A percentile compares a stretch with the other conserved stretches of the same genome.
phyloP scores from a whole-genome alignment of 1,140 invertebrate species.

The Hermetia illucens region DNA sequence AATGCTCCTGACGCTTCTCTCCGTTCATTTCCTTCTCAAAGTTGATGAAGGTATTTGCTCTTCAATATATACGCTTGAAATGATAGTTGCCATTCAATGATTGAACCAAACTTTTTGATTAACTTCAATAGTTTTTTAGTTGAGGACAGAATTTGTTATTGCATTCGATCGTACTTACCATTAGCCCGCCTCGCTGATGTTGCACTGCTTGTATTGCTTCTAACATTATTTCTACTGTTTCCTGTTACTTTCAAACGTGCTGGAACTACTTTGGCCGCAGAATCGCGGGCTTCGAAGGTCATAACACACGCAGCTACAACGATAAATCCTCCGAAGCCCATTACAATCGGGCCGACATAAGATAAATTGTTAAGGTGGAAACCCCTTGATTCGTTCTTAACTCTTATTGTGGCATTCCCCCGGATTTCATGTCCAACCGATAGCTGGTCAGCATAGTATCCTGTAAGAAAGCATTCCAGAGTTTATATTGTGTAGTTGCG shows the following conservation, averaged over 20 bases:
- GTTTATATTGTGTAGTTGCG: too few relatives aligned
- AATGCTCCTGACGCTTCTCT: too few relatives aligned
- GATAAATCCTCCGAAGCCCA: slow-evolving; percentile 86
- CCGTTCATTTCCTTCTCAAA: too few relatives aligned
- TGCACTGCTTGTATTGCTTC: slow-evolving; percentile 30
- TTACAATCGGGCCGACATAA: slow-evolving; percentile 81
- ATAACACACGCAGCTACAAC: slow-evolving; percentile 89
- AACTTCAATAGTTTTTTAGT: too few relatives aligned
- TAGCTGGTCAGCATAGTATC: slow-evolving; percentile 70
- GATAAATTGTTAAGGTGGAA: slow-evolving; percentile 82
- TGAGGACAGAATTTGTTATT: too few relatives aligned
- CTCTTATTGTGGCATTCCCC: slow-evolving; percentile 57
- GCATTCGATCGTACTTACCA: slow-evolving; percentile 24
- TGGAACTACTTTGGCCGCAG: slow-evolving; percentile 72
- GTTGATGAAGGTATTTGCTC: too few relatives aligned
- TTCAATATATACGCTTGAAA: too few relatives aligned
- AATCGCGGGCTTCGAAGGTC: slow-evolving; percentile 82
- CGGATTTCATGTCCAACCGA: slow-evolving; percentile 59
- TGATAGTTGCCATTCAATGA: too few relatives aligned
- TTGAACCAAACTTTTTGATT: too few relatives aligned
- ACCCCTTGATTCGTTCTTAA: slow-evolving; percentile 64
- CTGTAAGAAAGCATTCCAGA: slow-evolving; percentile 31
- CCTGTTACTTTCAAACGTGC: slow-evolving; percentile 47
- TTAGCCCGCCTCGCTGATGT: slow-evolving; percentile 29
- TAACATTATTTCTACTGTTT: slow-evolving; percentile 20